phyloP scores from a whole-genome alignment of 2,113 vertebrate species.

The Proteles cristata region DNA sequence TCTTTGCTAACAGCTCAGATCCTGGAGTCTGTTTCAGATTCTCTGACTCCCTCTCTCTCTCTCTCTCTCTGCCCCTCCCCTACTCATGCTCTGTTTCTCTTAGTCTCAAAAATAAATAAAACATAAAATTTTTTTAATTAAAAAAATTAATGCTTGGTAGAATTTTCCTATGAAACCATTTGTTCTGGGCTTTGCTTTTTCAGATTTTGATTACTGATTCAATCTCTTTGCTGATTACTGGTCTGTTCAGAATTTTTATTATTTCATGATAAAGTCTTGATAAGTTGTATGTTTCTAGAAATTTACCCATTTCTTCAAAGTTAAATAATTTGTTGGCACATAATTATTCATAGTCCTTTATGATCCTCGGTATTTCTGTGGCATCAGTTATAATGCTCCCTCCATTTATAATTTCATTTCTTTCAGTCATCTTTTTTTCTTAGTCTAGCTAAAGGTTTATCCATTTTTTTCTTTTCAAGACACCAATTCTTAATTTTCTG shows the following conservation, averaged over 20 bases:
- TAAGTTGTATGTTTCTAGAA: background rate
- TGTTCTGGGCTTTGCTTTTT: background rate
- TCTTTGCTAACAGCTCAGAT: too few relatives aligned
- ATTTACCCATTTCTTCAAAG: background rate
- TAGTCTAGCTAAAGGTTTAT: background rate
- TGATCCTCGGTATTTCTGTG: background rate
- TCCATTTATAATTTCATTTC: background rate
- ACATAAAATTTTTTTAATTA: too few relatives aligned
- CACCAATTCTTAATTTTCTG: background rate
- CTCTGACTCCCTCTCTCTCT: too few relatives aligned
- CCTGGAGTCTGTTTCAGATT: too few relatives aligned
- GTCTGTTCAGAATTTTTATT: background rate
- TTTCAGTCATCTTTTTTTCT: background rate
- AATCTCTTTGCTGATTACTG: background rate
- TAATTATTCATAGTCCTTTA: background rate
- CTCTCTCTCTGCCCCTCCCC: too few relatives aligned
- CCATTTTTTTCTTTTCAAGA: background rate
- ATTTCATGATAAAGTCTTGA: background rate
- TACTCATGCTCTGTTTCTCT: too few relatives aligned
- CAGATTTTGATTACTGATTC: background rate
- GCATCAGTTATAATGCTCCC: background rate
- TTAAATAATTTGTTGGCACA: background rate
- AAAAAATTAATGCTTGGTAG: background rate
- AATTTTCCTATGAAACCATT: background rate
- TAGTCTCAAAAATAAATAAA: too few relatives aligned